phyloP scores from a whole-genome alignment of 2,797 vertebrate genomes.

The Gymnocypris eckloni region DNA sequence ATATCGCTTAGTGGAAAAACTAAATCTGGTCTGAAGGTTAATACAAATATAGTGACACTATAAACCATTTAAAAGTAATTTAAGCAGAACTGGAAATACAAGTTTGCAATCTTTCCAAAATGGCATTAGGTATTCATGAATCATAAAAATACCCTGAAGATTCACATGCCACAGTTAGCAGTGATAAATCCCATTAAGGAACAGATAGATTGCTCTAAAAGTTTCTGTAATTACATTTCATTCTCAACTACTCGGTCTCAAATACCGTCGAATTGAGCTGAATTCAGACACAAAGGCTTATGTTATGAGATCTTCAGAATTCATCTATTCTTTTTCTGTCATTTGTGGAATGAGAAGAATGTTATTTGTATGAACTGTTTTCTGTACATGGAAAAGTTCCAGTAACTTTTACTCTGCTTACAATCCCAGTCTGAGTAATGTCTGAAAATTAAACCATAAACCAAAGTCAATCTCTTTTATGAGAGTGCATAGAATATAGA shows the following conservation, averaged over 20 bases:
- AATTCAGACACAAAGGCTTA: constrained; percentile 11
- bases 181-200: not conserved
- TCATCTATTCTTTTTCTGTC: not conserved
- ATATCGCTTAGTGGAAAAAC: not conserved
- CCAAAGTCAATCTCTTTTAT: not conserved
- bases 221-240: not conserved
- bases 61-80: not conserved
- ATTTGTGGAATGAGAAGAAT: constrained; percentile 40
- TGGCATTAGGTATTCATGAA: not conserved
- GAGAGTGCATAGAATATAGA: not conserved
- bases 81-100: not conserved
- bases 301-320: not conserved
- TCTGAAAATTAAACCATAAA: not conserved
- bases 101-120: not conserved
- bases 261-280: not conserved
- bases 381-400: too few relatives aligned
- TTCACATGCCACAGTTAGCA: not conserved
- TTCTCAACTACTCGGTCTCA: not conserved
- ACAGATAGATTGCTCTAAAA: not conserved
- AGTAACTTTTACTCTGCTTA: not conserved
- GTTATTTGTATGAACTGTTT: not conserved
- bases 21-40: not conserved
- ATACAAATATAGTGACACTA: not conserved
- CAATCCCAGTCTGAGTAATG: not conserved
- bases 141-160: not conserved